Conservation (phyloP, 2,113 vertebrate genomes). For the Leptosomus discolor region DNA sequence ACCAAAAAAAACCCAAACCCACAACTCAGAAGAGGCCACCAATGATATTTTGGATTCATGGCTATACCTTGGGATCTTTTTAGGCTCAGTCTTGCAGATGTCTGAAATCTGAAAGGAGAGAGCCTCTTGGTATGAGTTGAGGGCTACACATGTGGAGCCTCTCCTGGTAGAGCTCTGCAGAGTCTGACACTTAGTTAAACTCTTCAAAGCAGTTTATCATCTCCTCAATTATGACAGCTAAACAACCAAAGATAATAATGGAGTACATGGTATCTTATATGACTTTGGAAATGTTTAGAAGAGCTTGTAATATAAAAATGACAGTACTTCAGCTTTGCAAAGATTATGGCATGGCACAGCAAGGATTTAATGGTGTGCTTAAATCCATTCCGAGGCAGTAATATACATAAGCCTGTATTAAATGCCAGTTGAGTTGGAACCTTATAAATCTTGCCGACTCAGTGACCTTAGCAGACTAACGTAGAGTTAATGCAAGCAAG, state of each 20-base stretch:
- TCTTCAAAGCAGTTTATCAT: background rate
- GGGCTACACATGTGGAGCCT: background rate
- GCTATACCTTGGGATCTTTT: background rate
- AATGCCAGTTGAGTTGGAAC: background rate
- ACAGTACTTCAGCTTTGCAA: background rate
- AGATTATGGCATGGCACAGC: background rate
- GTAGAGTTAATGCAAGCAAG: background rate
- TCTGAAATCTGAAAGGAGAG: background rate
- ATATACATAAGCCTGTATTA: fast-evolving
- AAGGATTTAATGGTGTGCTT: background rate
- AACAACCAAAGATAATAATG: background rate
- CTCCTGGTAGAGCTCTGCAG: background rate
- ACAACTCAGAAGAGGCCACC: background rate
- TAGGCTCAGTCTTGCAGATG: background rate
- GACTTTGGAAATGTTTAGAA: background rate
- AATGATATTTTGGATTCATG: background rate
- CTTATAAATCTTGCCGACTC: background rate
- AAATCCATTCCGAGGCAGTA: background rate
- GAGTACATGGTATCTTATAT: background rate
- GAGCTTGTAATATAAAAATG: background rate
- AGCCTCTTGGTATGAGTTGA: background rate
- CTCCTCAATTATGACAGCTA: background rate
- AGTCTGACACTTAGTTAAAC: background rate
- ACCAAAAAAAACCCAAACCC: background rate
- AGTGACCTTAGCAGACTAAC: background rate